Evolutionary conservation across 2,113 vertebrate genomes (phyloP).

Genomic region (Chionis minor): DNA sequence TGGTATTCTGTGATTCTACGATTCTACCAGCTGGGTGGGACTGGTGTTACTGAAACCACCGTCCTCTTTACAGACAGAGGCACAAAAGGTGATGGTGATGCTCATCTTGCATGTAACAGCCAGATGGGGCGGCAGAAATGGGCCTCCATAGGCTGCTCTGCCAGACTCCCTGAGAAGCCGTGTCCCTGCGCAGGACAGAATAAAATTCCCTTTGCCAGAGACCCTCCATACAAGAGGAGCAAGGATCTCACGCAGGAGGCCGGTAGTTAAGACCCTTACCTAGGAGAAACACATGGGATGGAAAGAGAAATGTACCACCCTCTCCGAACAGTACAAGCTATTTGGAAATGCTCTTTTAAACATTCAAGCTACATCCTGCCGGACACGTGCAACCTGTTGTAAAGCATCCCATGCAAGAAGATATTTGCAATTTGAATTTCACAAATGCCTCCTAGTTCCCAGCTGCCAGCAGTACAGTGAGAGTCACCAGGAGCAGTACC

Average conservation of each 20-base stretch:
- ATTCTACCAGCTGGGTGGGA: rapidly evolving
- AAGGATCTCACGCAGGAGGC: background rate
- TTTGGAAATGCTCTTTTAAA: background rate
- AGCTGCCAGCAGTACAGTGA: rapidly evolving
- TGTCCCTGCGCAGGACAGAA: background rate
- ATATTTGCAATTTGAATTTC: background rate
- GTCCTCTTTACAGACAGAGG: rapidly evolving
- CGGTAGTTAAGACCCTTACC: background rate
- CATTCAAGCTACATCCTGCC: background rate
- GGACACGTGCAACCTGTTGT: background rate
- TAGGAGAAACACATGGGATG: background rate
- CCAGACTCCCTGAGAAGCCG: too few species aligned
- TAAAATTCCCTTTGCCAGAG: background rate
- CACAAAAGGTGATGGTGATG: background rate
- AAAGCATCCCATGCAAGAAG: background rate
- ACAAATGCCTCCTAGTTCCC: background rate
- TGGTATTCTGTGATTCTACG: background rate
- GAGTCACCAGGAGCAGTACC: background rate
- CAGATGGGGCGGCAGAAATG: background rate
- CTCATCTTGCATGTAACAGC: background rate
- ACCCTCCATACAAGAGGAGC: rapidly evolving
- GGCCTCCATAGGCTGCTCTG: background rate
- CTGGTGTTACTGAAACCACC: background rate
- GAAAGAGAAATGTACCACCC: background rate
- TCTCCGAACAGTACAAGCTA: background rate